phyloP scores from a whole-genome alignment of 2,888 invertebrate species.

The Lycophotia porphyrea region DNA sequence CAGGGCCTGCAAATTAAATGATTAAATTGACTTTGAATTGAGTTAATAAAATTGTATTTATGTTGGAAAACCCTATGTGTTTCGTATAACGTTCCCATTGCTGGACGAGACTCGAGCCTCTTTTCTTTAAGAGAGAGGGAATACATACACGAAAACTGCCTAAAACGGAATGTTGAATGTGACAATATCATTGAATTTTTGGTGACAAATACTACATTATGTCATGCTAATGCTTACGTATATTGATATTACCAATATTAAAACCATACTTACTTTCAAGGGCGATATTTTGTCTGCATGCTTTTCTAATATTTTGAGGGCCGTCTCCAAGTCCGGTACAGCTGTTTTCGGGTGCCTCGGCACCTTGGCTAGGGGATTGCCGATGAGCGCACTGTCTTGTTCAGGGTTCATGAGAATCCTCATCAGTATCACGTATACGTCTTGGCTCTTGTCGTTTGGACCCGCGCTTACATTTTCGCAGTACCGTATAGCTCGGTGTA shows the following conservation, averaged over 20 bases:
- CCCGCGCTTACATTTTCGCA: slow-evolving; percentile 93
- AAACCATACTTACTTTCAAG: slow-evolving; percentile 90
- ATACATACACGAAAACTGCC: not conserved
- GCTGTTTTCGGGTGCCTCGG: slow-evolving; percentile 91
- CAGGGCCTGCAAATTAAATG: slow-evolving; percentile 89
- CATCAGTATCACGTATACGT: slow-evolving; percentile 92
- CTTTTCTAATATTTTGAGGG: slow-evolving; percentile 94
- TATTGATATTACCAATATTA: not conserved
- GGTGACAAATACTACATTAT: not conserved
- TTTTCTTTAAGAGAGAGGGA: not conserved
- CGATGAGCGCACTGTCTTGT: slow-evolving; percentile 76
- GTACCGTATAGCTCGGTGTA: slow-evolving; percentile 95
- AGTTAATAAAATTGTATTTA: not conserved
- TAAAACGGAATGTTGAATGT: not conserved
- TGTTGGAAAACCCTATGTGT: not conserved
- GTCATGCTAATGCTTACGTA: not conserved
- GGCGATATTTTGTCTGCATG: slow-evolving; percentile 96
- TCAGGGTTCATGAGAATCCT: slow-evolving; percentile 86
- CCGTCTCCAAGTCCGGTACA: slow-evolving; percentile 94
- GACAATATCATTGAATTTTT: not conserved
- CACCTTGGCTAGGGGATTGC: slow-evolving; percentile 84
- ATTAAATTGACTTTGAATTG: not conserved
- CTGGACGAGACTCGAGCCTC: not conserved
- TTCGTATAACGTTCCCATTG: not conserved
- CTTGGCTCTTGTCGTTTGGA: slow-evolving; percentile 78